phyloP scores from a whole-genome alignment of 2,113 vertebrate genomes.

The Semnornis frantzii region DNA sequence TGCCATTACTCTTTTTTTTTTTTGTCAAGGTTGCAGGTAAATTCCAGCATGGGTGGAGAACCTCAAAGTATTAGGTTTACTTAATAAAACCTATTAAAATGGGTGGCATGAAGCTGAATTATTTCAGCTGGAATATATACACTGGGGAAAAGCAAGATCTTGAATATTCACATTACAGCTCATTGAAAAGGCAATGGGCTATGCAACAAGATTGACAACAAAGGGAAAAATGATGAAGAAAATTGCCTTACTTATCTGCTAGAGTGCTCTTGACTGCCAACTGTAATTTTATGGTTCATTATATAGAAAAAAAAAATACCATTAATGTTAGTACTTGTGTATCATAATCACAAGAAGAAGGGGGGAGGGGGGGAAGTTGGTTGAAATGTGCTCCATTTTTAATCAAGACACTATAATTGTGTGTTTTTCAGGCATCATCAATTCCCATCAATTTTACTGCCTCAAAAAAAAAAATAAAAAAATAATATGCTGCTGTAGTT shows the following conservation, averaged over 20 bases:
- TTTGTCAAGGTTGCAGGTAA: not conserved
- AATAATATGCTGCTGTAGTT: slow-evolving; percentile 41
- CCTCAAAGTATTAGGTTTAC: slow-evolving; percentile 2
- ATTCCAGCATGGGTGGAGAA: not conserved
- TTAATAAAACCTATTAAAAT: slow-evolving; percentile 50
- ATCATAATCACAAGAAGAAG: slow-evolving; percentile 56
- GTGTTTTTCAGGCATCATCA: slow-evolving; percentile 71
- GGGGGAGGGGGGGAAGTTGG: not conserved
- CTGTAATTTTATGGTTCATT: slow-evolving; percentile 77
- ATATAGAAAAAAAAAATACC: slow-evolving; percentile 62
- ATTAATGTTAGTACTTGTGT: slow-evolving; percentile 68
- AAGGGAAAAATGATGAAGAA: slow-evolving; percentile 75
- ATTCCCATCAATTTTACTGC: slow-evolving; percentile 66
- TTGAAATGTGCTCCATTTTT: slow-evolving; percentile 67
- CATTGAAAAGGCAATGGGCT: slow-evolving; percentile 75
- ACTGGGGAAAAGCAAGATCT: slow-evolving; percentile 32
- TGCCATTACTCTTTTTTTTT: not conserved
- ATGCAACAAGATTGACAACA: slow-evolving; percentile 75
- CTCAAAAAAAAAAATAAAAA: not conserved
- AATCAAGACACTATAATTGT: slow-evolving; percentile 70
- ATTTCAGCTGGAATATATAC: slow-evolving; percentile 59
- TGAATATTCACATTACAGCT: slow-evolving; percentile 71
- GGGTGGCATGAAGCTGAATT: slow-evolving; percentile 37
- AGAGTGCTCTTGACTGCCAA: slow-evolving; percentile 72
- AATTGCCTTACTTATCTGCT: slow-evolving; percentile 79